These are phyloP conservation scores for Alloplasta piceator DNA, from an alignment of 2,888 invertebrate species.

Conservation along the genomic window DNA sequence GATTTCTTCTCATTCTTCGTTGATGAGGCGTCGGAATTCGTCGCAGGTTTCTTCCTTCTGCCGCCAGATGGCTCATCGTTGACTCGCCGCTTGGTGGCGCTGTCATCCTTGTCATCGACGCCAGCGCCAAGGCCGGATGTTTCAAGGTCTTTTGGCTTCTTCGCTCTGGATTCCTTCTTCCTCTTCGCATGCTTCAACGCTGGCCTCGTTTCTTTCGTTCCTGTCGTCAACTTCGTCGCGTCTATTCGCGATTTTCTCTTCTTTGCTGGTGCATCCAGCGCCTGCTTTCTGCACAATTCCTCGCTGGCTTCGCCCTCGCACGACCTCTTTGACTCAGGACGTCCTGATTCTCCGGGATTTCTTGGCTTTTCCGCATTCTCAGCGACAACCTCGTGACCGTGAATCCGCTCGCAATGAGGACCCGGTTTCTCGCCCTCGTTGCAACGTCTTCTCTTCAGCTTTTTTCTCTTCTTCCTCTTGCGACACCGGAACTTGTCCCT, in stretches of 20 bases:
- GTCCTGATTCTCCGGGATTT: conserved; percentile 59
- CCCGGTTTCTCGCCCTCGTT: conserved; percentile 76
- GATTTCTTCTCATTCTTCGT: conserved; percentile 60
- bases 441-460: conserved; percentile 80
- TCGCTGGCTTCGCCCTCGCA: conserved; percentile 78
- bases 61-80: conserved; percentile 65
- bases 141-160: conserved; percentile 59
- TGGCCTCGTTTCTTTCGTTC: conserved; percentile 55
- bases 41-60: conserved; percentile 73
- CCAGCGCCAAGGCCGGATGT: conserved; percentile 35
- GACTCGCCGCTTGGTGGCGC: conserved; percentile 69
- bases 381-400: conserved; percentile 25
- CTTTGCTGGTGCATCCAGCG: conserved; percentile 75
- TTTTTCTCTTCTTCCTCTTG: conserved; percentile 84
- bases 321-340: conserved; percentile 75
- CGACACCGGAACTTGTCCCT: conserved; percentile 84
- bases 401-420: conserved; percentile 71
- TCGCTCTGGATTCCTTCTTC: conserved; percentile 58
- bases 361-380: conserved; percentile 34
- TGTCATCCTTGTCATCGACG: conserved; percentile 23
- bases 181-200: conserved; percentile 64
- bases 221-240: conserved; percentile 38
- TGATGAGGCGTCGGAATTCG: conserved; percentile 73
- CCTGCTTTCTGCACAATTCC: conserved; percentile 76
- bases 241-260: conserved; percentile 84